These are phyloP conservation scores for Drosophila pseudotalamancana DNA, from an alignment of 2,888 invertebrate genomes.

Conservation along the genomic window DNA sequence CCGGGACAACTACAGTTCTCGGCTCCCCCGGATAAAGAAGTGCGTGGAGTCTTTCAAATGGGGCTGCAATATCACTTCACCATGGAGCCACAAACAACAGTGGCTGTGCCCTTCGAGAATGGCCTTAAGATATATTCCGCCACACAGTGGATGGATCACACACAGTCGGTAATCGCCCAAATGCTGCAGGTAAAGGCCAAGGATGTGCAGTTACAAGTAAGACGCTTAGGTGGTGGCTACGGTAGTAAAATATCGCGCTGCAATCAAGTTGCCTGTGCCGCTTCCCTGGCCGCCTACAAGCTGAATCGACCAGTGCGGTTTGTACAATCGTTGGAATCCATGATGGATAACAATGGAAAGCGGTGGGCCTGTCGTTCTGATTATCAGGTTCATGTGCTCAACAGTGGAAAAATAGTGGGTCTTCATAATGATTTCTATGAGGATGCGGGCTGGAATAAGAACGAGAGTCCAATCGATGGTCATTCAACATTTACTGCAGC, in stretches of 20 bases:
- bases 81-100: slow-evolving; percentile 90
- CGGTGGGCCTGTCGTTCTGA: slow-evolving; percentile 87
- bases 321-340: slow-evolving; percentile 89
- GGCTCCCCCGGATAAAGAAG: slow-evolving; percentile 46
- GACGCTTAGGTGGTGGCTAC: slow-evolving; percentile 92
- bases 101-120: slow-evolving; percentile 89
- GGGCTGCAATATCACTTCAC: slow-evolving; percentile 90
- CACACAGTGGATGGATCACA: slow-evolving; percentile 88
- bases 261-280: slow-evolving; percentile 87
- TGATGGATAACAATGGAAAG: slow-evolving; percentile 89
- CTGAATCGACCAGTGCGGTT: slow-evolving; percentile 88
- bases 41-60: slow-evolving; percentile 85
- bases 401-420: slow-evolving; percentile 88
- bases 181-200: slow-evolving; percentile 87
- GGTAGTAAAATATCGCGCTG: slow-evolving; percentile 90
- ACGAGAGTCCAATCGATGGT: slow-evolving; percentile 85
- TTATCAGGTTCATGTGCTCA: slow-evolving; percentile 88
- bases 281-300: slow-evolving; percentile 88
- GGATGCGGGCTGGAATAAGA: slow-evolving; percentile 86
- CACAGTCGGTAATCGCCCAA: slow-evolving; percentile 86
- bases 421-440: slow-evolving; percentile 86
- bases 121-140: slow-evolving; percentile 88
- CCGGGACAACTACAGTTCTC: slow-evolving; percentile 33
- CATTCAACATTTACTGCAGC: slow-evolving; percentile 78
- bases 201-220: slow-evolving; percentile 89